Evolutionary conservation across 53 echinoderm and acorn worm species (phyloP).

Genomic region (Arbacia lixula): DNA sequence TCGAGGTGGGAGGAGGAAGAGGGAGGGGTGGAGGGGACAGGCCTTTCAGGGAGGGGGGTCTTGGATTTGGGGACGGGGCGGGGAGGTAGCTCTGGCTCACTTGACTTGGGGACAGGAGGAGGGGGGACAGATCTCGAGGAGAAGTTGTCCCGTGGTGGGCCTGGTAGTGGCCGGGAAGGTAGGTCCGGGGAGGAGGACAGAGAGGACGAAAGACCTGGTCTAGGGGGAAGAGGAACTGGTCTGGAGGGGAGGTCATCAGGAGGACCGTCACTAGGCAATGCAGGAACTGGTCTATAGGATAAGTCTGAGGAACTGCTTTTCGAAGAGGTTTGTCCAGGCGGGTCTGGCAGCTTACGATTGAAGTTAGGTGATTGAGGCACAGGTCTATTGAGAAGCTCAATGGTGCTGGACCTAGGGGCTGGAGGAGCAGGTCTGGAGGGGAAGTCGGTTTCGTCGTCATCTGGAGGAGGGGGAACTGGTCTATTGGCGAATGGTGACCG

Average conservation of each 20-base stretch:
- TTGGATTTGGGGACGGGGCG: neutral
- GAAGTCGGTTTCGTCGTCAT: constrained; percentile 5
- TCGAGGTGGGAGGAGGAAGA: neutral
- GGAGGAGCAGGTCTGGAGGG: constrained; percentile 19
- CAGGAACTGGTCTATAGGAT: neutral
- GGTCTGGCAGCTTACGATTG: neutral
- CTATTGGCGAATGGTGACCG: too few species aligned
- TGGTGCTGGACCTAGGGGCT: neutral
- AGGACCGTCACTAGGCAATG: neutral
- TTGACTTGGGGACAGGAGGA: neutral
- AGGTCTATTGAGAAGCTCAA: constrained; percentile 14
- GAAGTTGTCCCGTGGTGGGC: neutral
- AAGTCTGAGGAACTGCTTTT: neutral
- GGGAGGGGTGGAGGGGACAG: neutral
- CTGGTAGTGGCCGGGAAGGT: neutral
- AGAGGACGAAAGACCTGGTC: too few species aligned
- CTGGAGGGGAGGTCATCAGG: constrained; percentile 13
- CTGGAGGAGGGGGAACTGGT: constrained; percentile 15
- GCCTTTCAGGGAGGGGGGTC: constrained; percentile 2
- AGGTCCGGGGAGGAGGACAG: too few species aligned
- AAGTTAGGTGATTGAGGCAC: neutral
- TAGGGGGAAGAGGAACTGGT: constrained; percentile 31
- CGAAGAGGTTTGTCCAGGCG: neutral
- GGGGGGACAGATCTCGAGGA: constrained; percentile 4
- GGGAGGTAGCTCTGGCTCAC: constrained; percentile 30